Evolutionary conservation across 2,888 invertebrate genomes (phyloP).

Genomic region (Mantis religiosa): DNA sequence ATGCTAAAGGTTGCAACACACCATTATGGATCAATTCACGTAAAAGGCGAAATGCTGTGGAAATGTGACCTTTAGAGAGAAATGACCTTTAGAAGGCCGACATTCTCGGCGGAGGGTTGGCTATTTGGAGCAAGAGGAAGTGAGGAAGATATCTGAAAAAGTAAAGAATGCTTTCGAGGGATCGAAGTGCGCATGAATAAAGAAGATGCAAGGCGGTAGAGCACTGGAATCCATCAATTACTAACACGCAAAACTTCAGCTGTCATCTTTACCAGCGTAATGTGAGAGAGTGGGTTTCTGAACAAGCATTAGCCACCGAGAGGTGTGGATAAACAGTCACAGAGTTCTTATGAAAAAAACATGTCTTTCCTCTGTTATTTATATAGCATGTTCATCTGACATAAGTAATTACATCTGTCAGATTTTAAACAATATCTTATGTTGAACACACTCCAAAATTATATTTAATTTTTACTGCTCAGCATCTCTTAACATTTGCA

Average conservation of each 20-base stretch:
- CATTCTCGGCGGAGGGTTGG: not conserved
- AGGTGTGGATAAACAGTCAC: too few relatives aligned
- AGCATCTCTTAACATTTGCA: too few relatives aligned
- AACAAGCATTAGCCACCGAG: too few relatives aligned
- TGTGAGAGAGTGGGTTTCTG: too few relatives aligned
- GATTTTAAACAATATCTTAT: too few relatives aligned
- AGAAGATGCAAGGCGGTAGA: not conserved
- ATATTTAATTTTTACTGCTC: too few relatives aligned
- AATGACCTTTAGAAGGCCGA: slow-evolving; percentile 3
- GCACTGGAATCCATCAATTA: not conserved
- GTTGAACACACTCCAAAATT: too few relatives aligned
- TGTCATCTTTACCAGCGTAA: not conserved
- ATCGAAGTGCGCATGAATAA: not conserved
- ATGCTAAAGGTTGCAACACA: not conserved
- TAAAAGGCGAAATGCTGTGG: slow-evolving; percentile 4
- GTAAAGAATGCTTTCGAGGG: not conserved
- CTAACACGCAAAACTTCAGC: not conserved
- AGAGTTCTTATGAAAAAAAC: too few relatives aligned
- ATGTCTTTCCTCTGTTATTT: too few relatives aligned
- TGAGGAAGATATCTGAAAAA: not conserved
- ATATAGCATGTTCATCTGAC: too few relatives aligned
- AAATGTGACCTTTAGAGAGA: slow-evolving; percentile 7
- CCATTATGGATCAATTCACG: not conserved
- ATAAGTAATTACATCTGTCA: too few relatives aligned
- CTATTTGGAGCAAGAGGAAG: not conserved